These are phyloP conservation scores for Incurvaria masculella DNA, from an alignment of 2,888 invertebrate genomes.

Conservation along the genomic window DNA sequence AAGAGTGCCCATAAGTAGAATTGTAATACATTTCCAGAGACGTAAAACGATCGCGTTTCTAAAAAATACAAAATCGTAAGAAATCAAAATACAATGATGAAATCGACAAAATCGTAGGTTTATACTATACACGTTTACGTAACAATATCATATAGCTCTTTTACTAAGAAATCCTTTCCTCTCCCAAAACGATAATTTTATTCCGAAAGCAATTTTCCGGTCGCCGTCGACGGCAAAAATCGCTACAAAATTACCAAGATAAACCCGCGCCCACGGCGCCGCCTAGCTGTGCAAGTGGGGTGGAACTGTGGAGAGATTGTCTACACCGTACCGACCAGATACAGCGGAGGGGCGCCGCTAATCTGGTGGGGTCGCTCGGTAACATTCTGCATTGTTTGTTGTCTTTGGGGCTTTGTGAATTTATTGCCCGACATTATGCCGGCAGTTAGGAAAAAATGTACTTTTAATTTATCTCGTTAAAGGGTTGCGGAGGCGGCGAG, in stretches of 20 bases:
- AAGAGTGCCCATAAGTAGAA: too few relatives aligned
- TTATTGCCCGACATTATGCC: slow-evolving; percentile 48
- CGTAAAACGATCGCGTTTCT: too few relatives aligned
- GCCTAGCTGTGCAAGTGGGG: too few relatives aligned
- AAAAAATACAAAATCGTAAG: too few relatives aligned
- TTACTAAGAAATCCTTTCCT: too few relatives aligned
- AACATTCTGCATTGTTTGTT: slow-evolving; percentile 33
- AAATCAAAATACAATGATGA: too few relatives aligned
- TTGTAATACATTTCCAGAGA: too few relatives aligned
- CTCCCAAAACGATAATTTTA: too few relatives aligned
- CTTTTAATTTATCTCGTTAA: slow-evolving; percentile 59
- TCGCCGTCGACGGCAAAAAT: slow-evolving; percentile 43
- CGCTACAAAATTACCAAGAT: slow-evolving; percentile 53
- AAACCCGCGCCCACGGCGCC: slow-evolving; percentile 54
- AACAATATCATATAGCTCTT: too few relatives aligned
- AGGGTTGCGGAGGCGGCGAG: slow-evolving; percentile 54
- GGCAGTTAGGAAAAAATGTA: slow-evolving; percentile 55
- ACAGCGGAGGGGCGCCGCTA: neutral
- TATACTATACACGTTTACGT: too few relatives aligned
- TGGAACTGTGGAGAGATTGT: too few relatives aligned
- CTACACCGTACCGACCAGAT: neutral
- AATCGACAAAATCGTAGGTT: too few relatives aligned
- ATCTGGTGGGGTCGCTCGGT: neutral
- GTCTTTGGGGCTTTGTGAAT: slow-evolving; percentile 55
- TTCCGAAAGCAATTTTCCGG: slow-evolving; percentile 44